Conservation (phyloP, 2,888 invertebrate genomes). For the Aphrophora alni region DNA sequence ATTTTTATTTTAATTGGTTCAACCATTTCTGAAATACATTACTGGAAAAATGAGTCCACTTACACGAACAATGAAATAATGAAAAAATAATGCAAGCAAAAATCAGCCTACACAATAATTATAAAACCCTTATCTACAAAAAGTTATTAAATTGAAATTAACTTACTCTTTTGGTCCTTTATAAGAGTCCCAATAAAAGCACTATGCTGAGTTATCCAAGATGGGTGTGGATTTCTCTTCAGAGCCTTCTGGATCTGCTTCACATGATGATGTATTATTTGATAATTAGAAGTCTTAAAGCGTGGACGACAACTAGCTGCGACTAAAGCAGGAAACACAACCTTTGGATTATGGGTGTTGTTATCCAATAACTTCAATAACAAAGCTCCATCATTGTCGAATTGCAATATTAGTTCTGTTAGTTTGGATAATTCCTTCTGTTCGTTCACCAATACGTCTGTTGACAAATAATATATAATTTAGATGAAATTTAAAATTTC, state of each 20-base stretch:
- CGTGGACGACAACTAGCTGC: neutral
- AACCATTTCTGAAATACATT: no score
- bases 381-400: constrained; percentile 6
- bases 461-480: no score
- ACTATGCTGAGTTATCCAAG: constrained; percentile 8
- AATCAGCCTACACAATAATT: no score
- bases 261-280: neutral
- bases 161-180: neutral
- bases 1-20: no score
- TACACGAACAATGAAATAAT: no score
- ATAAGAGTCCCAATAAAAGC: neutral
- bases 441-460: neutral
- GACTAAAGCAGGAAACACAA: constrained; percentile 10
- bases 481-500: neutral
- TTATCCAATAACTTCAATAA: constrained; percentile 18
- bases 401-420: constrained; percentile 7
- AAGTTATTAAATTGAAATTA: neutral
- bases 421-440: constrained; percentile 22
- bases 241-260: neutral
- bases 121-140: no score
- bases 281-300: neutral
- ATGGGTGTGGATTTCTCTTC: neutral
- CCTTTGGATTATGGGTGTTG: constrained; percentile 21
- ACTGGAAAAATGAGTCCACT: no score
- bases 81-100: no score